Evolutionary conservation across 2,113 vertebrate genomes (phyloP), one percentile per base, ranked within the genome.

Genomic region (Pteruthius melanotis): DNA sequence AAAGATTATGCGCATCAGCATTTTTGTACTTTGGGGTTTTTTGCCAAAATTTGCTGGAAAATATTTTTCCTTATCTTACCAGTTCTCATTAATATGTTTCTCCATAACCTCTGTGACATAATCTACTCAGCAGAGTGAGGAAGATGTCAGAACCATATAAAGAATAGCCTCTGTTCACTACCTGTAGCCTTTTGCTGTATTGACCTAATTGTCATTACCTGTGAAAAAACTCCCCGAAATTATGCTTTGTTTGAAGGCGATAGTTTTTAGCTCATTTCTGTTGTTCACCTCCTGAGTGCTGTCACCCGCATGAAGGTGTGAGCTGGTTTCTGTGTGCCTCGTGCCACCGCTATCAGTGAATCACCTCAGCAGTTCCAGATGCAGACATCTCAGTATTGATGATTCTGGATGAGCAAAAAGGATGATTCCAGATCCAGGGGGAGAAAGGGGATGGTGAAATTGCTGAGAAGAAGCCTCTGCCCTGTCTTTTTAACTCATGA

Each of bases 1-100:
- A 47, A 66, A 27, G 0, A 7, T 33, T 52, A 21, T 0, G 5
- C 6, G 3, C 5, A 3, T 4, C 33, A 27, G 4, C 2, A 5
- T 27, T 54, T 63, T 42, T 61, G 7, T 54, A 31, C 3, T 68
- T 82, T 28, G 14, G 16, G 8, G 1, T 7, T 24, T 10, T 82
- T 54, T 20, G 0, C 4, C 45, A 61, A n/a, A 21, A 37, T 6
- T 21, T 69, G 13, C 30, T 68, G 45, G 37, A 60, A 66, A 79
- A 26, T 53, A 9, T 39, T 79, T 79, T 93, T 79, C 7, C 21
- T 80, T 83, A 85, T 76, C 42, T 72, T 64, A 37, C 20, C 10
- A 80, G 14, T 83, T 90, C 15, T 93, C 22, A 53, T 69, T 69
- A 74, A 74, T 85, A 77, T 33, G 6, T 63, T 87, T 74, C 81